phyloP scores from a whole-genome alignment of 2,797 vertebrate species.

The Epinephelus malabaricus region DNA sequence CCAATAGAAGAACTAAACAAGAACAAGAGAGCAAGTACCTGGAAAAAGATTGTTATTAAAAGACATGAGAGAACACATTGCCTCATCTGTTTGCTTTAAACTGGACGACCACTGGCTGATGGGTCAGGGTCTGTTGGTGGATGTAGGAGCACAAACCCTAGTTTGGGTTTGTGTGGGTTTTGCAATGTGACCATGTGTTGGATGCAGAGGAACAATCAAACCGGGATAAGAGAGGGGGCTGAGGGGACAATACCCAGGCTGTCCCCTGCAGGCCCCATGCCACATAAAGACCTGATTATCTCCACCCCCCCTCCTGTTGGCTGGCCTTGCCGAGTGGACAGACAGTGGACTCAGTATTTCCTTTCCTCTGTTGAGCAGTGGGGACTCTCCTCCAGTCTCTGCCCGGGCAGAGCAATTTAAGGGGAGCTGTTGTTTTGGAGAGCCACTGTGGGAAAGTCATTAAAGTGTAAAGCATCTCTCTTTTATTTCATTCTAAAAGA shows the following conservation, averaged over 20 bases:
- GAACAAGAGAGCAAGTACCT: slow-evolving; percentile 31
- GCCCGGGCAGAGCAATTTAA: slow-evolving; percentile 76
- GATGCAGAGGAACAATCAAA: slow-evolving; percentile 73
- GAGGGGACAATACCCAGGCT: slow-evolving; percentile 77
- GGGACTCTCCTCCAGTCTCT: slow-evolving; percentile 72
- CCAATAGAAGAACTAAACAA: slow-evolving; percentile 34
- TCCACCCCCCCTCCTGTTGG: slow-evolving; percentile 75
- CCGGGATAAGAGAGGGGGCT: slow-evolving; percentile 54
- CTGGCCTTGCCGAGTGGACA: slow-evolving; percentile 77
- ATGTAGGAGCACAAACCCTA: slow-evolving; percentile 44
- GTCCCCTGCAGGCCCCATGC: slow-evolving; percentile 78
- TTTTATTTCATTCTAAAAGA: slow-evolving; percentile 81
- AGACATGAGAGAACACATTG: slow-evolving; percentile 19
- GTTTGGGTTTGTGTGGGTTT: slow-evolving; percentile 54
- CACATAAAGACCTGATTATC: slow-evolving; percentile 85
- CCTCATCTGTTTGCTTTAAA: slow-evolving; percentile 59
- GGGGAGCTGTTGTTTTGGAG: slow-evolving; percentile 80
- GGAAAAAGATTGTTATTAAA: slow-evolving; percentile 33
- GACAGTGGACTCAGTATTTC: slow-evolving; percentile 83
- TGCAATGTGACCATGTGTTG: slow-evolving; percentile 69
- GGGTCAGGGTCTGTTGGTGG: slow-evolving; percentile 18
- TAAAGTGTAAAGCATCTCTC: slow-evolving; percentile 87
- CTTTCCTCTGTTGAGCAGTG: slow-evolving; percentile 75
- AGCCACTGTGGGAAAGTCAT: slow-evolving; percentile 88
- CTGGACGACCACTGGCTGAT: background rate